phyloP scores from a whole-genome alignment of 1,140 invertebrate species.

The Drosophila melanica region DNA sequence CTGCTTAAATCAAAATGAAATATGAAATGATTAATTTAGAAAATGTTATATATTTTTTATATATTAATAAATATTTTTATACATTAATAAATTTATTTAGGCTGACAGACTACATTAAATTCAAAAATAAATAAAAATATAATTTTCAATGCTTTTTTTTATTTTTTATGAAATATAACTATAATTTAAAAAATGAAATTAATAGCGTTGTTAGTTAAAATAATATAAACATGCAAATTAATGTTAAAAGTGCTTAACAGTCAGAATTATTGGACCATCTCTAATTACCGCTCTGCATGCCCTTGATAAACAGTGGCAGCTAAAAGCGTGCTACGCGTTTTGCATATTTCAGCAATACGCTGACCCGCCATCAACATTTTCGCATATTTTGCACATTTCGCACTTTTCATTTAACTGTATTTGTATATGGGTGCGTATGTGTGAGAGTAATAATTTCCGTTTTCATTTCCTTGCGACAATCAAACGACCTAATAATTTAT shows the following conservation, averaged over 20 bases:
- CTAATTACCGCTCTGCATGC: constrained; percentile 28
- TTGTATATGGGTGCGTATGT: constrained; percentile 9
- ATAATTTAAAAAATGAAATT: not conserved
- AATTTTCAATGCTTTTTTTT: too few relatives aligned
- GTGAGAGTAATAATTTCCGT: constrained; percentile 64
- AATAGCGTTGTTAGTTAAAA: not conserved
- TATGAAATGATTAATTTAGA: too few relatives aligned
- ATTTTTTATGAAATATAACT: too few relatives aligned
- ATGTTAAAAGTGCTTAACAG: not conserved
- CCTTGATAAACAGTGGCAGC: constrained; percentile 43
- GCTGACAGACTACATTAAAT: too few relatives aligned
- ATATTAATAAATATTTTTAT: too few relatives aligned
- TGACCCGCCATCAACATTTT: not conserved
- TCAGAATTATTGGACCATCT: constrained; percentile 17
- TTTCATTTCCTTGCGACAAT: constrained; percentile 56
- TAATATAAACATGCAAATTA: not conserved
- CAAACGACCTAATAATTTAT: constrained; percentile 68
- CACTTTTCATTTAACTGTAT: constrained; percentile 5
- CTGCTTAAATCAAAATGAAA: too few relatives aligned
- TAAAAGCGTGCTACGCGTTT: constrained; percentile 34
- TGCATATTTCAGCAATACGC: constrained; percentile 39
- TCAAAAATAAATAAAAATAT: too few relatives aligned
- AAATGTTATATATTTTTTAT: too few relatives aligned
- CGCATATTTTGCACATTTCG: not conserved
- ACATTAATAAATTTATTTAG: too few relatives aligned